These are phyloP conservation scores for Cygnus atratus DNA, from an alignment of 2,113 vertebrate genomes.

Conservation along the genomic window DNA sequence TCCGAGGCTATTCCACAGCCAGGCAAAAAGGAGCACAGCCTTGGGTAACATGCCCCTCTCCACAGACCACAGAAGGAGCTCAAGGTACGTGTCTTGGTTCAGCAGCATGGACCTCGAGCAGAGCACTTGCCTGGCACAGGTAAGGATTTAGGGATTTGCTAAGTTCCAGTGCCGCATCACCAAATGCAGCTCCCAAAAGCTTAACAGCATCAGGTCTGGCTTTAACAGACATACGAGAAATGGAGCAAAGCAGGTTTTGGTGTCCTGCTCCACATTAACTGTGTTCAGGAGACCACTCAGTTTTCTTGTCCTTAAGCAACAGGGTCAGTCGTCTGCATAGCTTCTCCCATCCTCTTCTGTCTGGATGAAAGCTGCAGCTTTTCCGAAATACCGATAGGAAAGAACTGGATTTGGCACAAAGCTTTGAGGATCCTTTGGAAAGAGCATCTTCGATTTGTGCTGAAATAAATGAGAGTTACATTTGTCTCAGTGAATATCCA, in stretches of 20 bases:
- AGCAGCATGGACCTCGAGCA: accelerated
- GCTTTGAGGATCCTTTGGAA: not conserved
- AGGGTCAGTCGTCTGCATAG: not conserved
- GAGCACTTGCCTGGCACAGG: not conserved
- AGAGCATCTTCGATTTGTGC: not conserved
- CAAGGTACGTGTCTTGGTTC: not conserved
- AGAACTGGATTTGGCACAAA: not conserved
- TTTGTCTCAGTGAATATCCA: not conserved
- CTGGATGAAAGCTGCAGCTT: not conserved
- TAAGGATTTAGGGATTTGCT: not conserved
- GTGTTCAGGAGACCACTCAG: not conserved
- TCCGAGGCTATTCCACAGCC: not conserved
- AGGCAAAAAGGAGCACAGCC: not conserved
- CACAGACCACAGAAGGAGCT: not conserved
- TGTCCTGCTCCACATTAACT: not conserved
- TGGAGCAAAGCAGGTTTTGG: not conserved
- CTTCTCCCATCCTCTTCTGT: not conserved
- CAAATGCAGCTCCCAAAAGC: not conserved
- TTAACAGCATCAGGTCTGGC: not conserved
- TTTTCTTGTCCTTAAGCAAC: not conserved
- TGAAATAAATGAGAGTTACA: not conserved
- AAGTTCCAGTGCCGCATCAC: not conserved
- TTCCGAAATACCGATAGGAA: not conserved
- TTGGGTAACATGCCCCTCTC: not conserved
- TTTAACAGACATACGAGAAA: not conserved